A percentile compares a stretch with the other conserved stretches of the same genome.
phyloP scores from a whole-genome alignment of 2,888 invertebrate species.

The Lepidocyrtoides sp. region DNA sequence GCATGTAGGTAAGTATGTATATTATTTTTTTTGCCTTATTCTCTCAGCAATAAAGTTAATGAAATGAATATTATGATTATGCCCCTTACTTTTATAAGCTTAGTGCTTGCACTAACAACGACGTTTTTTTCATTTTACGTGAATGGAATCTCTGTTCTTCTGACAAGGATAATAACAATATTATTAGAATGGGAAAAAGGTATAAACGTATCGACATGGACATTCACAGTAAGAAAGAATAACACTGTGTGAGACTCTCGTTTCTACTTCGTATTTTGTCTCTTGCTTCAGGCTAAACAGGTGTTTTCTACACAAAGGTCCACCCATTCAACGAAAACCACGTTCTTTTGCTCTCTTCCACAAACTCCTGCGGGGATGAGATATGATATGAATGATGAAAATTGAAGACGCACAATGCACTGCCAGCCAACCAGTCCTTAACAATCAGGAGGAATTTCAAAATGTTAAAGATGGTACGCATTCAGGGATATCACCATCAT shows the following conservation, averaged over 20 bases:
- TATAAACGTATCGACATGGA: slow-evolving; percentile 28
- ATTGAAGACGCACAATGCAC: background rate
- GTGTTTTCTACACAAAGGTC: slow-evolving; percentile 74
- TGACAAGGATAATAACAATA: background rate
- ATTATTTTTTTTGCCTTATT: background rate
- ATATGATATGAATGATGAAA: slow-evolving; percentile 56
- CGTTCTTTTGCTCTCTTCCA: slow-evolving; percentile 43
- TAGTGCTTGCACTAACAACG: slow-evolving; percentile 12
- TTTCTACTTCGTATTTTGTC: background rate
- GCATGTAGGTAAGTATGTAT: no score
- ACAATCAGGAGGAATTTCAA: slow-evolving; percentile 11
- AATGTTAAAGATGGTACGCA: slow-evolving; percentile 23
- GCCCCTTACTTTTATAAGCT: slow-evolving; percentile 14
- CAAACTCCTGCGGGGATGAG: slow-evolving; percentile 62
- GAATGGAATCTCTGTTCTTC: slow-evolving; percentile 53
- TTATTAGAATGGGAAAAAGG: slow-evolving; percentile 18
- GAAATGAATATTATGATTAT: slow-evolving; percentile 61
- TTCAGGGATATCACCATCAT: slow-evolving; percentile 16
- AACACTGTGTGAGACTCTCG: background rate
- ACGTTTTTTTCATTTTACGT: slow-evolving; percentile 20
- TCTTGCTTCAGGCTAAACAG: slow-evolving; percentile 76
- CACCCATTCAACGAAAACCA: slow-evolving; percentile 70
- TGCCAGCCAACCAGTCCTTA: no score
- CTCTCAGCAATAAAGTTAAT: slow-evolving; percentile 73
- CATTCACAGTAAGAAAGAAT: background rate